These are phyloP conservation scores for Rhynchomys soricoides DNA, from an alignment of 2,113 vertebrate genomes.

Conservation along the genomic window DNA sequence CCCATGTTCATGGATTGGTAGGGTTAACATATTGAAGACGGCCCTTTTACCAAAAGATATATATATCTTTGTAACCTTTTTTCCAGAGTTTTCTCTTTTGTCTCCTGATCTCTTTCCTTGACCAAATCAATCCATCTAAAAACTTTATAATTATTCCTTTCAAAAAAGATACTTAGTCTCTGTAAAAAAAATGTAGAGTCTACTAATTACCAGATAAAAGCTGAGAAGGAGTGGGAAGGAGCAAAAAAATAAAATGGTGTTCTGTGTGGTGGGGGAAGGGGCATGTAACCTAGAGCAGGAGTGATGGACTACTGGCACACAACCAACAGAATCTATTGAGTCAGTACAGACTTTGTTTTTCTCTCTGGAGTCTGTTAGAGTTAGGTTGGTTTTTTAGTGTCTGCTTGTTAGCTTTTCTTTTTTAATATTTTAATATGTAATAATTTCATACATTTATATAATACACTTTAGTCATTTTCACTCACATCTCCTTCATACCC, in stretches of 20 bases:
- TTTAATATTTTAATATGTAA: background rate
- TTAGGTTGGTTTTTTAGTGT: background rate
- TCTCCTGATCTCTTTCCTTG: background rate
- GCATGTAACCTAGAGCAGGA: background rate
- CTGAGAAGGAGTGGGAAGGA: background rate
- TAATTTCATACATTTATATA: background rate
- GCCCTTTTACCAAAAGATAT: too few relatives aligned
- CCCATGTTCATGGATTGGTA: too few relatives aligned
- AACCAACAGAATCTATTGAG: background rate
- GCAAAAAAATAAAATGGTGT: background rate
- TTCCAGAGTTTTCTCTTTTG: background rate
- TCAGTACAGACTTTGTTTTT: background rate
- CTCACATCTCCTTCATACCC: background rate
- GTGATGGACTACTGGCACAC: background rate
- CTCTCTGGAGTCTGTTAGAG: background rate
- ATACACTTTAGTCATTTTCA: too few relatives aligned
- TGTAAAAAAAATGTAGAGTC: background rate
- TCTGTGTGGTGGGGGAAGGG: background rate
- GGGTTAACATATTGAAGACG: too few relatives aligned
- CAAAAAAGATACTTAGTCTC: background rate
- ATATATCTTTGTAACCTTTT: background rate
- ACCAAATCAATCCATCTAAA: background rate
- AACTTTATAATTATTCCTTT: background rate
- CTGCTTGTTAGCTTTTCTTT: background rate
- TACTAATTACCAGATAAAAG: background rate